Base-by-base conservation (phyloP, 2,797 vertebrate species). In the Bucorvus abyssinicus region DNA sequence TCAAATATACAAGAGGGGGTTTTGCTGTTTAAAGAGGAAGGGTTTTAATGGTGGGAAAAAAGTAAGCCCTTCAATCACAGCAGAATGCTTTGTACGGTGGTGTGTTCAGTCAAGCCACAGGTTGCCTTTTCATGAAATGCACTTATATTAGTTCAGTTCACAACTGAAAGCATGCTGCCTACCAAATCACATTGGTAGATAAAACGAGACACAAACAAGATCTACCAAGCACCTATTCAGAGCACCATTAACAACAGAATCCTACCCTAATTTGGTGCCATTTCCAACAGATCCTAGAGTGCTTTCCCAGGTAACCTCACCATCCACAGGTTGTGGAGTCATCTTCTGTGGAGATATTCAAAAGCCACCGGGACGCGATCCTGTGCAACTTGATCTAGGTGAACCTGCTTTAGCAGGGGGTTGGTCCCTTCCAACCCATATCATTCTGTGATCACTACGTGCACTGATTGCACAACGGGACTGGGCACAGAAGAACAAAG, bases 51-150 rank as follows among this genome's bases (percentile, higher is more conserved):
- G 42, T 20, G 27, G 63, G 73, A 93, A 82, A 49, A 89, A 90
- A 79, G 23, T 13, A 30, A 65, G 61, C 13, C 17, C 38, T 90
- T 84, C 50, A n/a, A 26, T 55, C 47, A 52, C 34, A 85, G 65
- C 1, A 15, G 30, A 85, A 42, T 6, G 15, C 21, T 85, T 32
- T n/a, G 34, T 38, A 63, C 0, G 0, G 68, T 0, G 0, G 0
- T 53, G 49, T 3, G 15, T 10, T 89, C 44, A 29, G 38, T 36
- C 71, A 90, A 60, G 40, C 34, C 73, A 78, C 15, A 14, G 53
- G 79, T 0, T 59, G 49, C 18, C 38, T 61, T 70, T 78, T 74
- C 55, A 88, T 6, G 60, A 80, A 70, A 64, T 16, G 65, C 57
- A 34, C 73, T 76, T 67, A 77, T 81, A 34, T 74, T 74, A n/a